Evolutionary conservation across 2,888 invertebrate genomes (phyloP).

Genomic region (Drosophila phalerata): DNA sequence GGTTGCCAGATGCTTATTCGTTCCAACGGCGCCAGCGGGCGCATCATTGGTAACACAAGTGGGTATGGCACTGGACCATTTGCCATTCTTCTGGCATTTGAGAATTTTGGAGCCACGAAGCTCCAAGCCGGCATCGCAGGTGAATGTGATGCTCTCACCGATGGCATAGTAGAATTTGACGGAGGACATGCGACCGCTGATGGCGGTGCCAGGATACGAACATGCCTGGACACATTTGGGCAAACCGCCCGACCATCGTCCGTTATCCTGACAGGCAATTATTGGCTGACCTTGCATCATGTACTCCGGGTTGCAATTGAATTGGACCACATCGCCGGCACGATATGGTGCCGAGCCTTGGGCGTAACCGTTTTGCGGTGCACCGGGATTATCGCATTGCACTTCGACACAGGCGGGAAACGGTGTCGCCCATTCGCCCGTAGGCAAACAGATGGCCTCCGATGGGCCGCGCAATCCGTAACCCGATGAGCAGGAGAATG

Average conservation of each 20-base stretch:
- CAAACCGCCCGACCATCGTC: conserved; percentile 93
- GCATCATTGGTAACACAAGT: conserved; percentile 87
- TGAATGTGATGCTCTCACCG: conserved; percentile 93
- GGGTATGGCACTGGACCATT: conserved; percentile 95
- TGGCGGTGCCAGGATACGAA: conserved; percentile 94
- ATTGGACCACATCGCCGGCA: conserved; percentile 94
- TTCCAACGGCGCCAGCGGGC: conserved; percentile 44
- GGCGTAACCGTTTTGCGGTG: conserved; percentile 92
- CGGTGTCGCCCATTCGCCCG: conserved; percentile 91
- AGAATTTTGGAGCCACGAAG: conserved; percentile 92
- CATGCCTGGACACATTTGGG: conserved; percentile 96
- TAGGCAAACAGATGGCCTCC: conserved; percentile 91
- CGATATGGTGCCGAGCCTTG: conserved; percentile 92
- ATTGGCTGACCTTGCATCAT: conserved; percentile 97
- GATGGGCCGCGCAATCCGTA: conserved; percentile 91
- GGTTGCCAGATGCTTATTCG: conserved; percentile 62
- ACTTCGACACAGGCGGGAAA: conserved; percentile 93
- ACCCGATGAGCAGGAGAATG: conserved; percentile 92
- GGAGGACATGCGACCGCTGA: conserved; percentile 93
- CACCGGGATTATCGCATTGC: conserved; percentile 91
- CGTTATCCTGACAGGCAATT: conserved; percentile 94
- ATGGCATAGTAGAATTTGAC: conserved; percentile 96
- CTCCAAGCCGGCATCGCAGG: conserved; percentile 91
- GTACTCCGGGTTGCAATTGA: conserved; percentile 94
- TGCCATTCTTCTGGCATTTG: conserved; percentile 92